Base-by-base conservation (phyloP, 1,140 invertebrate genomes). In the Bombus huntii region DNA sequence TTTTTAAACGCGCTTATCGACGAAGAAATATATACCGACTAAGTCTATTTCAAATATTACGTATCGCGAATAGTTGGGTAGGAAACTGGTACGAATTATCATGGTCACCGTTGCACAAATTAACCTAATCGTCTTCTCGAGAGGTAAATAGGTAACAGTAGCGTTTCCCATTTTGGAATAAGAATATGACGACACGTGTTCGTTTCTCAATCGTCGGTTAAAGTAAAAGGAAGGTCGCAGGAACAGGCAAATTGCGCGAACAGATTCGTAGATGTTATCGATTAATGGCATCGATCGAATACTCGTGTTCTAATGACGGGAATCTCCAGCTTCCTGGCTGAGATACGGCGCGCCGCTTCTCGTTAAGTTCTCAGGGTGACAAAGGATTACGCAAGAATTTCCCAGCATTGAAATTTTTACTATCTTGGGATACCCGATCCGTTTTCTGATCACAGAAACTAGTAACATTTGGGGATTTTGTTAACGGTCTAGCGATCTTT, bases 341-440 rank as follows among this genome's bases (percentile, higher is more conserved):
- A 57, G 31, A 37, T 28, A 37, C 31, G 22, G 28, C 13, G 57
- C 37, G 42, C 28, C 3, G n/a, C 8, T 42, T 47, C 31, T 66
- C 22, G 44, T 1, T 3, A 6, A 4, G 59, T 39, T 77, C 37
- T 28, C 47, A 59, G 25, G 37, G 3, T 22, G n/a, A 65, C 39
- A 28, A 65, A 78, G n/a, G 12, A 25, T 78, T 44, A 22, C 76
- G 39, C 76, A 66, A 77, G 1, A 28, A 22, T 28, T 78, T 78
- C 76, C 39, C 59, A 62, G 75, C 57, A 77, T 78, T 44, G 39
- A 78, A 78, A 44, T 78, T 31, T 78, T 18, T 31, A 12, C 25
- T 22, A 31, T 34, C 22, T 28, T 15, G 5, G 5, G 12, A 71
- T 39, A 70, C 31, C 6, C 3, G 9, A 10, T 22, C 0, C 22